Conservation (phyloP, 2,113 vertebrate species). For the Talpa occidentalis region DNA sequence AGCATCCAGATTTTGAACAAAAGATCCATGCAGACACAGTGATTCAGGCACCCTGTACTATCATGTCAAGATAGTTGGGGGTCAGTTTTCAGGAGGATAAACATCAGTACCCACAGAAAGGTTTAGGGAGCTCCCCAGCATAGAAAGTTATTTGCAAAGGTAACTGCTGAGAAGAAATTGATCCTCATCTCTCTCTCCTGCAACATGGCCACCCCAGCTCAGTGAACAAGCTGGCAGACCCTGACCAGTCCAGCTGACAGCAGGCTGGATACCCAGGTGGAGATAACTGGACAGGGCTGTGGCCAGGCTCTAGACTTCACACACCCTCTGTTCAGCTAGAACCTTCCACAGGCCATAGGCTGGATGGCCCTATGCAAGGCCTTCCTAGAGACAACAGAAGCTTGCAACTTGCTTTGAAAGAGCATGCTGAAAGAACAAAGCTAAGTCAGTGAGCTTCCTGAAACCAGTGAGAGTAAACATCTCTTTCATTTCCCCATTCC, state of each 20-base stretch:
- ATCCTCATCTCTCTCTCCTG: neutral
- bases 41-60: accelerated
- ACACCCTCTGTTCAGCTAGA: neutral
- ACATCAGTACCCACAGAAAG: too few species aligned
- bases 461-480: slow-evolving; percentile 78
- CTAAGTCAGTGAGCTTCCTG: slow-evolving; percentile 65
- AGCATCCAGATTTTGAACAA: neutral
- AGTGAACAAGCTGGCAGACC: too few species aligned
- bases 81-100: neutral
- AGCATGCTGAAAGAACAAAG: slow-evolving; percentile 69
- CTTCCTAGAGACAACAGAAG: slow-evolving; percentile 34
- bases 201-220: neutral
- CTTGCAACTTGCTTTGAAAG: slow-evolving; percentile 74
- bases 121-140: neutral
- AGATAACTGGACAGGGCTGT: neutral
- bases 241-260: neutral
- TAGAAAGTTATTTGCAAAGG: neutral
- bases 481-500: neutral
- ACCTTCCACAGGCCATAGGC: neutral
- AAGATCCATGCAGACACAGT: neutral
- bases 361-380: neutral
- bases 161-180: neutral
- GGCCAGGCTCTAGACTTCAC: neutral
- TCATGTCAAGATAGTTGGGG: accelerated
- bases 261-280: neutral